Conservation (phyloP, 2,888 invertebrate species). For the Limenitis camilla region DNA sequence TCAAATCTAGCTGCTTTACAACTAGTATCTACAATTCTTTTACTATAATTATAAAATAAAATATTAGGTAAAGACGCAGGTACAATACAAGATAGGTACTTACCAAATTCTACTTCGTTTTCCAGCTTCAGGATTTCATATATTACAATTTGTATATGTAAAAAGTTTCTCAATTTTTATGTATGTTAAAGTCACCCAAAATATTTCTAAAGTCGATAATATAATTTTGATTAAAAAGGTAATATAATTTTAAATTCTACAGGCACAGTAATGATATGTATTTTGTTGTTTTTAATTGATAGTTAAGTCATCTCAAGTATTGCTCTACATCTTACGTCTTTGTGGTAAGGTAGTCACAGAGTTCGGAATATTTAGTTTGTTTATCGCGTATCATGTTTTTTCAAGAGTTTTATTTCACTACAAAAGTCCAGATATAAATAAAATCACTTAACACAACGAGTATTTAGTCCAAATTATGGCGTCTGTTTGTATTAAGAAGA, state of each 20-base stretch:
- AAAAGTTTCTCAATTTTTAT: conserved; percentile 9
- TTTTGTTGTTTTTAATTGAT: conserved; percentile 47
- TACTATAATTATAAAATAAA: no score
- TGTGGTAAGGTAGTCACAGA: conserved; percentile 30
- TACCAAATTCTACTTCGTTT: conserved; percentile 19
- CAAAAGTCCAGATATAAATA: conserved; percentile 12
- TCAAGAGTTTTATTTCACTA: conserved; percentile 11
- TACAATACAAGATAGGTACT: conserved; percentile 11
- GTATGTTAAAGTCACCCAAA: conserved; percentile 23
- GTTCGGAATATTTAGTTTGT: conserved; percentile 26
- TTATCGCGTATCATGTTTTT: conserved; percentile 11
- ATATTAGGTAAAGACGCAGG: background rate
- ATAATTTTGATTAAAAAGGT: conserved; percentile 13
- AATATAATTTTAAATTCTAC: conserved; percentile 39
- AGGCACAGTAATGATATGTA: conserved; percentile 72
- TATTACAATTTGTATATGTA: conserved; percentile 17
- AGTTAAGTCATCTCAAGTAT: conserved; percentile 32
- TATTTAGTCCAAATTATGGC: conserved; percentile 43
- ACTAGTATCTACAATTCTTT: no score
- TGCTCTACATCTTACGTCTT: conserved; percentile 22
- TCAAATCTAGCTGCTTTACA: no score
- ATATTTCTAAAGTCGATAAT: conserved; percentile 28
- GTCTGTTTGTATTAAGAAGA: conserved; percentile 32
- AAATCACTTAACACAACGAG: conserved; percentile 15
- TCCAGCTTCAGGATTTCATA: conserved; percentile 10